phyloP scores from a whole-genome alignment of 2,888 invertebrate genomes.

The Drosophila hawaiiensis region DNA sequence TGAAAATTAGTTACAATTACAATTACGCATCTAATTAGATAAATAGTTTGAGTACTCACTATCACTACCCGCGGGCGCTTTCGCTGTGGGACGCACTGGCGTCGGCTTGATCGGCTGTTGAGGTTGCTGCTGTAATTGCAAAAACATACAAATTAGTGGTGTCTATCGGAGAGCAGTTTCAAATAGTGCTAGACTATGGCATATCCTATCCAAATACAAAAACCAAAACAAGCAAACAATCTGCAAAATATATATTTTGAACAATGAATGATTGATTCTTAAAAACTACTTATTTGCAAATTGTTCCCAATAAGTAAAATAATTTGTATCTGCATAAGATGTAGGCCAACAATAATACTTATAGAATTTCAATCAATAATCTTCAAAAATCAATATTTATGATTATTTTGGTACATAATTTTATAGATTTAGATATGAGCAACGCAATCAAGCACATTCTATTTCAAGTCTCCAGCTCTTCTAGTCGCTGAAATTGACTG shows the following conservation, averaged over 20 bases:
- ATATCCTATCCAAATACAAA: neutral
- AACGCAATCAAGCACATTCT: neutral
- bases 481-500: neutral
- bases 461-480: neutral
- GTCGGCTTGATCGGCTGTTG: constrained; percentile 94
- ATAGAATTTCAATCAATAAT: neutral
- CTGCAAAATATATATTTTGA: neutral
- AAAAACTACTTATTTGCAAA: neutral
- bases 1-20: neutral
- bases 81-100: constrained; percentile 89
- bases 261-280: neutral
- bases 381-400: neutral
- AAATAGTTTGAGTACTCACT: constrained; percentile 62
- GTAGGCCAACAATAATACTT: neutral
- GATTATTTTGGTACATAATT: neutral
- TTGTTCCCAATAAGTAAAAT: neutral
- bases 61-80: constrained; percentile 86
- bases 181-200: neutral
- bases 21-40: neutral
- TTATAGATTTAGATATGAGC: neutral
- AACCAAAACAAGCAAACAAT: neutral
- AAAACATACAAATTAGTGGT: neutral
- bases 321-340: neutral
- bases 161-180: neutral
- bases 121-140: constrained; percentile 54